Conservation (phyloP, 2,113 vertebrate genomes). For the Cervus canadensis region DNA sequence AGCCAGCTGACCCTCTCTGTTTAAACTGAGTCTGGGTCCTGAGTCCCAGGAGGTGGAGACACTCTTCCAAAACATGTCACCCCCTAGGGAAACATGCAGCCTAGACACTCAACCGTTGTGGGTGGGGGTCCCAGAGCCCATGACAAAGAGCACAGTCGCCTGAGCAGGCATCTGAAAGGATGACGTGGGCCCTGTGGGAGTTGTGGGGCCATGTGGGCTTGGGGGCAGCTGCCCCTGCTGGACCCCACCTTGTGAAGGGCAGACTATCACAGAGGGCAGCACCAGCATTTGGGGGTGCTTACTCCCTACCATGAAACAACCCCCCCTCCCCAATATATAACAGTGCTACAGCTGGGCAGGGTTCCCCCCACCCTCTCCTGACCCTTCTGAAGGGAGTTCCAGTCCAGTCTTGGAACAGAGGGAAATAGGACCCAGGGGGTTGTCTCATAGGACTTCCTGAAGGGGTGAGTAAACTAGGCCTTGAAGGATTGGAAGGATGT, state of each 20-base stretch:
- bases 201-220: background rate
- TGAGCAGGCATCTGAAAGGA: background rate
- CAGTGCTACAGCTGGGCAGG: background rate
- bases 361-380: background rate
- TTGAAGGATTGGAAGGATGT: background rate
- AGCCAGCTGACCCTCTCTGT: background rate
- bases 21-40: background rate
- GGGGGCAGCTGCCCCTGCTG: background rate
- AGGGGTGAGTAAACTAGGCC: background rate
- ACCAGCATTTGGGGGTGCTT: background rate
- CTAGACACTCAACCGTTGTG: background rate
- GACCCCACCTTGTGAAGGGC: background rate
- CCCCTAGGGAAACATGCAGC: background rate
- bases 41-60: background rate
- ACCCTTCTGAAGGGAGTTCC: background rate
- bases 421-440: background rate
- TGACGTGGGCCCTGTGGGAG: background rate
- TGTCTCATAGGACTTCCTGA: background rate
- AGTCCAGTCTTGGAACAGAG: background rate
- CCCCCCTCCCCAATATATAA: background rate
- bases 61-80: background rate
- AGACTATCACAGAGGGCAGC: background rate
- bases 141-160: background rate
- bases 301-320: no score
- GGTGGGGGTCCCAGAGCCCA: fast-evolving